Evolutionary conservation across 2,888 invertebrate species (phyloP), one percentile per base, ranked within the genome.

Genomic region (Sisyra nigra): DNA sequence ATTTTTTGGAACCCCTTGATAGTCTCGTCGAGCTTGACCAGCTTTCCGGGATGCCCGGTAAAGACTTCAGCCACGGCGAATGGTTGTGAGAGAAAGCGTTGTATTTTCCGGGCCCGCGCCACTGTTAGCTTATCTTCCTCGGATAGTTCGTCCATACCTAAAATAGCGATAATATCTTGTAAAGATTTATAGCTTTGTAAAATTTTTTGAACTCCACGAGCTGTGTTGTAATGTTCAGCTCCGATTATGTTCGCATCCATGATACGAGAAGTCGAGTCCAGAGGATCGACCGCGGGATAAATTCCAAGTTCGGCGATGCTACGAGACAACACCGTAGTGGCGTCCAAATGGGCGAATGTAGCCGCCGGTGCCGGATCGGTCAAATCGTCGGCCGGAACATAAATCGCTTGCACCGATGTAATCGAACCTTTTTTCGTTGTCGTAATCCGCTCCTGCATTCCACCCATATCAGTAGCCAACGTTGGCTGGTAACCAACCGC

Each of bases 71-170:
- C 96, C 30, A 96, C 93, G 58, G 74, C 64, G 79, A 97, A 98
- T 51, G 97, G 97, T 62, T 98, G 97, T 29, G 94, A 94, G 44
- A 97, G 73, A 74, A 97, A 98, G 58, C 89, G 80, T 66, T 98
- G 97, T 62, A 97, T 96, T 70, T 98, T 98, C 57, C 97, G 79
- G 35, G 97, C 97, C 46, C 97, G 79, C 1, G 94, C 79, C 17
- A 97, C 97, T 0, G 92, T 94, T 58, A 96, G 59, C 66, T 97
- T 97, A 65, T 98, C 97, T 55, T 98, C 97, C 66, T 98, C 97
- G 41, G 96, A 96, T 68, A 98, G 74, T 59, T 96, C 96, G 59
- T 97, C 96, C 96, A 97, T 97, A 67, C 96, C 96, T 71, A 97
- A 70, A 65, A 96, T 96, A 49, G 96, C 96, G 63, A 97, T 97